Evolutionary conservation across 2,888 invertebrate genomes (phyloP).

Genomic region (Dromius quadrimaculatus): DNA sequence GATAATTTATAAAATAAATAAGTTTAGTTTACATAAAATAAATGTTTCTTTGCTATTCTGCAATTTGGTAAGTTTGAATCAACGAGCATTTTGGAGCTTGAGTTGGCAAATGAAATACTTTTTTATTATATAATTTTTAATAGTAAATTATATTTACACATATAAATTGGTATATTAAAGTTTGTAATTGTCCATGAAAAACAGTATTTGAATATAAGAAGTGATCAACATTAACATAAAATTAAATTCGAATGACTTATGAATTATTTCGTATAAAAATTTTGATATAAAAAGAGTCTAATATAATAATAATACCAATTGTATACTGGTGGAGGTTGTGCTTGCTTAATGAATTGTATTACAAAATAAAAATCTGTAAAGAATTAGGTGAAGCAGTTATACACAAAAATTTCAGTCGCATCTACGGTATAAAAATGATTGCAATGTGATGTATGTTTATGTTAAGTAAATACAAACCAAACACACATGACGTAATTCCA

Average conservation of each 20-base stretch:
- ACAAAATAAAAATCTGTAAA: neutral
- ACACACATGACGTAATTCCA: neutral
- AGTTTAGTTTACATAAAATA: constrained; percentile 11
- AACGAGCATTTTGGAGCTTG: no score
- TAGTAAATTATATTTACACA: constrained; percentile 49
- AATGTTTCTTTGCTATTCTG: no score
- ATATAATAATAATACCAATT: constrained; percentile 3
- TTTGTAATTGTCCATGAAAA: constrained; percentile 31
- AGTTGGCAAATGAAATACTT: no score
- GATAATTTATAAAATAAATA: neutral
- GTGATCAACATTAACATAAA: constrained; percentile 21
- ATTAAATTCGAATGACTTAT: constrained; percentile 10
- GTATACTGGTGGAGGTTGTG: neutral
- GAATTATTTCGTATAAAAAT: constrained; percentile 38
- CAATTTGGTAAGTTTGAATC: no score
- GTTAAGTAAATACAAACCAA: neutral
- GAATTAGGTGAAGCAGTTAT: no score
- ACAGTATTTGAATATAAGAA: constrained; percentile 13
- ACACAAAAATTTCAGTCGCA: constrained; percentile 29
- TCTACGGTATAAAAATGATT: constrained; percentile 38
- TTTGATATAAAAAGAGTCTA: constrained; percentile 38
- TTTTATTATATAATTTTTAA: constrained; percentile 44
- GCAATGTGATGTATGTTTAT: constrained; percentile 11
- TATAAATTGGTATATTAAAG: constrained; percentile 35
- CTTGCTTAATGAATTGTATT: neutral